Base-by-base conservation (phyloP, 2,797 vertebrate species). In the Chelon labrosus region DNA sequence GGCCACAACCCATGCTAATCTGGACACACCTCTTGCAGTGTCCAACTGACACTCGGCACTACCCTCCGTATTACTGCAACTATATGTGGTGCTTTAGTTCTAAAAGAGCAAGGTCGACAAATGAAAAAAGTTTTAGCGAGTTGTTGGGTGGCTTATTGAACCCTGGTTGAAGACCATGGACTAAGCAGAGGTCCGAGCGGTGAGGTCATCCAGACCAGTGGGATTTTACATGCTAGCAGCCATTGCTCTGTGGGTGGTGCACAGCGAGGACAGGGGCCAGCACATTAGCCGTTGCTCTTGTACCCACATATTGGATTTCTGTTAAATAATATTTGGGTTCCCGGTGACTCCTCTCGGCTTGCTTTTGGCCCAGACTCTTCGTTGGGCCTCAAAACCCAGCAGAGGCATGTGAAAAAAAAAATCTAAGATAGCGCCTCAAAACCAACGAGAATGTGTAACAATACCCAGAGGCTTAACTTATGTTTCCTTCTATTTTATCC, bases 311-410 rank as follows among this genome's bases (percentile, higher is more conserved):
- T 93, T 92, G 62, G 79, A 89, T 92, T 92, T 91, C 88, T 77
- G 60, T 80, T 70, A 85, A 91, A 92, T 89, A 93, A 94, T 94
- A 92, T 94, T 94, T 93, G 67, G 68, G 22, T 93, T 91, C 73
- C 65, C 55, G 44, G 85, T 86, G 80, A 89, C 83, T 87, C 83
- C 68, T 84, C 63, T 75, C 82, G 75, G 52, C 68, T 68, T 65
- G 70, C 65, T 55, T 83, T 82, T 56, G 51, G 80, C 88, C 77
- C 81, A 86, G 87, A 88, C 56, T 58, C 65, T 79, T 83, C 53
- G 10, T 53, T 86, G 79, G 72, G 76, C 67, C 81, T 67, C 61
- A 76, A 86, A 88, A 65, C 70, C 80, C 65, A 31, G 20, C 69
- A 84, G 73, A 75, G 80, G 62, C 82, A 84, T 92, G 85, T 83